A percentile compares a stretch with the other conserved stretches of the same genome.
Conservation (phyloP, 2,797 vertebrate genomes). For the Mastacembelus armatus region DNA sequence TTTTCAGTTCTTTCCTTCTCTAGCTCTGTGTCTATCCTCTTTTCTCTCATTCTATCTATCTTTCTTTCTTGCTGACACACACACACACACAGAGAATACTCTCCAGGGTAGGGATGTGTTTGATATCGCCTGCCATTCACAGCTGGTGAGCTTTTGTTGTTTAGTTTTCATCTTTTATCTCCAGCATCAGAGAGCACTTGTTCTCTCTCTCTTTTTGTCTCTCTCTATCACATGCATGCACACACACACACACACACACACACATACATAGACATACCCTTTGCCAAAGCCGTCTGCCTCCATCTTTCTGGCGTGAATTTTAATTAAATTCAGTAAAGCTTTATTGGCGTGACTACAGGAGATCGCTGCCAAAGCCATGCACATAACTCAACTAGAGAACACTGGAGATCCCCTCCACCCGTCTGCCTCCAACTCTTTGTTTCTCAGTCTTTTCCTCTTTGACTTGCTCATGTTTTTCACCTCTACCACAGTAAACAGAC, state of each 20-base stretch:
- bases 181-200: slow-evolving; percentile 80
- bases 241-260: slow-evolving; percentile 26
- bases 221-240: slow-evolving; percentile 17
- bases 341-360: slow-evolving; percentile 78
- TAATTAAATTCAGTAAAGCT: slow-evolving; percentile 83
- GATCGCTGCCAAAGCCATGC: slow-evolving; percentile 70
- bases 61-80: slow-evolving; percentile 40
- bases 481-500: slow-evolving; percentile 42
- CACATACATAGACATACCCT: slow-evolving; percentile 47
- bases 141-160: slow-evolving; percentile 82
- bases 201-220: slow-evolving; percentile 32
- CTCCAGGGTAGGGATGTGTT: slow-evolving; percentile 76
- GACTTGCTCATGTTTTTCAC: slow-evolving; percentile 32
- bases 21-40: slow-evolving; percentile 22
- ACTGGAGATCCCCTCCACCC: slow-evolving; percentile 64
- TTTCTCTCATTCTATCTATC: slow-evolving; percentile 33
- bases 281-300: slow-evolving; percentile 74
- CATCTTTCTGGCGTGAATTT: slow-evolving; percentile 79
- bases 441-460: slow-evolving; percentile 41
- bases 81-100: slow-evolving; percentile 39
- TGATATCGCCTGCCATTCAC: slow-evolving; percentile 79
- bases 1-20: slow-evolving; percentile 28
- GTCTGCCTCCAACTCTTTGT: slow-evolving; percentile 46
- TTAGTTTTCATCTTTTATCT: slow-evolving; percentile 81
- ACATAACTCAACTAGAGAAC: slow-evolving; percentile 76